Conservation (phyloP, 2,113 vertebrate species). For the Pantherophis guttatus region DNA sequence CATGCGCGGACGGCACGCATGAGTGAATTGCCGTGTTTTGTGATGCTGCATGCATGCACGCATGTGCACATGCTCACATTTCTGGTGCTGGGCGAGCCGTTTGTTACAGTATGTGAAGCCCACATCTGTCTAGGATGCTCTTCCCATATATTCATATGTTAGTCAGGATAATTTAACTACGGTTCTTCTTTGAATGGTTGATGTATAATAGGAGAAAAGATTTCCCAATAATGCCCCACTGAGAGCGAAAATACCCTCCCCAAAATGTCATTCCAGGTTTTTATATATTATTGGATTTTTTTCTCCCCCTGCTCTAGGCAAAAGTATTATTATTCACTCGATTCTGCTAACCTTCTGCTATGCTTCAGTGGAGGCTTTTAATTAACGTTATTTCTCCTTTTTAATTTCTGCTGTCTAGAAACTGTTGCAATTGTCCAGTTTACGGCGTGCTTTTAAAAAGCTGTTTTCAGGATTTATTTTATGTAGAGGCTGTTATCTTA, state of each 20-base stretch:
- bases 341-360: background rate
- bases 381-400: background rate
- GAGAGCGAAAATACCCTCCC: background rate
- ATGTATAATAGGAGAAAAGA: background rate
- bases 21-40: no score
- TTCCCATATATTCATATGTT: background rate
- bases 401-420: background rate
- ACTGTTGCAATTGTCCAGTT: background rate
- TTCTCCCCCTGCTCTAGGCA: background rate
- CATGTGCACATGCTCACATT: no score
- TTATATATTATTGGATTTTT: background rate
- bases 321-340: background rate
- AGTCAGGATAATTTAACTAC: background rate
- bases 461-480: background rate
- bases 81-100: no score
- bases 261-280: background rate
- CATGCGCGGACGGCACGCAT: no score
- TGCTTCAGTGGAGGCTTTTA: background rate
- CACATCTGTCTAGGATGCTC: background rate
- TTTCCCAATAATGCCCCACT: background rate
- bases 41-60: no score
- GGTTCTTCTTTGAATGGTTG: background rate
- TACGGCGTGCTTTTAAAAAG: background rate
- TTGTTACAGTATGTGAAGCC: no score
- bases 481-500: background rate